These are phyloP conservation scores for Galeopsomyia nigrocyanea DNA, from an alignment of 2,888 invertebrate species.

Conservation along the genomic window DNA sequence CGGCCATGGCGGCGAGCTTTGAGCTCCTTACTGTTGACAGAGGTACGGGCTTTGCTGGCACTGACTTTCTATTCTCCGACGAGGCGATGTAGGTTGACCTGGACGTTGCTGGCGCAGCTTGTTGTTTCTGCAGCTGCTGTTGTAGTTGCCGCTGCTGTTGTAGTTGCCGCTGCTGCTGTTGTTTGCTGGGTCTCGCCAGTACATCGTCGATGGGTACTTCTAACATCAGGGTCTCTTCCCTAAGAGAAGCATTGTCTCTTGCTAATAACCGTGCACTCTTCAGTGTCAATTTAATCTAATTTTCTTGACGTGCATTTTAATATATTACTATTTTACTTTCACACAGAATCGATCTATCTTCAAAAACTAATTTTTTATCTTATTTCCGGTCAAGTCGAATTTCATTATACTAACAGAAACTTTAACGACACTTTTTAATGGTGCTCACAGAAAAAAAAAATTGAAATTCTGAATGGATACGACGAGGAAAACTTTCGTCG, in stretches of 20 bases:
- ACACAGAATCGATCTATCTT: background rate
- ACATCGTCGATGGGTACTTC: conserved; percentile 56
- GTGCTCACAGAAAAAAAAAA: background rate
- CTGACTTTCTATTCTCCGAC: background rate
- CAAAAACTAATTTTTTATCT: background rate
- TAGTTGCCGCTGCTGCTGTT: background rate
- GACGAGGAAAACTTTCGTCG: conserved; percentile 19
- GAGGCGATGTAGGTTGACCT: too few species aligned
- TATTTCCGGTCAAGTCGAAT: background rate
- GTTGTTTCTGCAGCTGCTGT: background rate
- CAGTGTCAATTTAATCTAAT: conserved; percentile 30
- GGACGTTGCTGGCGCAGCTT: background rate
- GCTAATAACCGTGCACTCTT: too few species aligned
- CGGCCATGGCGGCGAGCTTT: conserved; percentile 65
- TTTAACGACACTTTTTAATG: too few species aligned
- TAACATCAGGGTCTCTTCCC: conserved; percentile 63
- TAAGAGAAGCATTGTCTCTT: conserved; percentile 51
- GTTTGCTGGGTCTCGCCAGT: background rate
- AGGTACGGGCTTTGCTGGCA: conserved; percentile 57
- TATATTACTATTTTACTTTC: conserved; percentile 7
- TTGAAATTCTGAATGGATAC: conserved; percentile 23
- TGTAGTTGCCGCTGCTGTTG: background rate
- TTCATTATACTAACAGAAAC: background rate
- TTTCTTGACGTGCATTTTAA: conserved; percentile 7
- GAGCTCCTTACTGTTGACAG: conserved; percentile 62